Evolutionary conservation across 2,797 vertebrate species (phyloP).

Genomic region (Adrianichthys oophorus): DNA sequence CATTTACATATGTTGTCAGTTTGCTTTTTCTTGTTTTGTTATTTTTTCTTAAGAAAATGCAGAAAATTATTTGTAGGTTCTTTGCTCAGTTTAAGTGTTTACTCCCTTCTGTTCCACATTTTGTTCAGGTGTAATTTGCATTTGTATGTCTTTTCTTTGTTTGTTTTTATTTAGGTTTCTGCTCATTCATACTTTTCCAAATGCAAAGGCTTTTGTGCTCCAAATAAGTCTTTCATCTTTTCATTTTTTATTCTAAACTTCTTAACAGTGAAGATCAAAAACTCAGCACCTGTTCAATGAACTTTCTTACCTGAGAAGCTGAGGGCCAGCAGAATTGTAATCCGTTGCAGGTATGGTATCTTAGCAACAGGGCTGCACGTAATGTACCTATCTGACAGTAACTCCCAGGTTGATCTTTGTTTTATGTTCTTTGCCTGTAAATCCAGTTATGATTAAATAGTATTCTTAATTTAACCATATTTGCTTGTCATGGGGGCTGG

Average conservation of each 20-base stretch:
- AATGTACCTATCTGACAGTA: conserved; percentile 41
- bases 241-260: not conserved
- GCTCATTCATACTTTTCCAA: too few species aligned
- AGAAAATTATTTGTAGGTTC: too few species aligned
- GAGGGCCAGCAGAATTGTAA: conserved; percentile 47
- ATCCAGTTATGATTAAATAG: conserved; percentile 67
- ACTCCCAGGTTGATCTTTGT: conserved; percentile 40
- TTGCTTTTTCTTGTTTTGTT: too few species aligned
- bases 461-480: conserved; percentile 37
- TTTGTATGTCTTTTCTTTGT: too few species aligned
- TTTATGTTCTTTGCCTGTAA: conserved; percentile 35
- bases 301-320: conserved; percentile 35
- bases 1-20: too few species aligned
- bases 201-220: too few species aligned
- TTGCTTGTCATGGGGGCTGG: conserved; percentile 19
- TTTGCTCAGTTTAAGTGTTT: too few species aligned
- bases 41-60: too few species aligned
- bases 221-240: too few species aligned
- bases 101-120: too few species aligned
- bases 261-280: conserved; percentile 6
- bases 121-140: too few species aligned
- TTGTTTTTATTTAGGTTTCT: too few species aligned
- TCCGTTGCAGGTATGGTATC: conserved; percentile 61
- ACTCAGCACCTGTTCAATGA: conserved; percentile 32
- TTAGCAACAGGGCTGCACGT: conserved; percentile 55